Conservation (phyloP, 2,888 invertebrate genomes). For the Boloria selene region DNA sequence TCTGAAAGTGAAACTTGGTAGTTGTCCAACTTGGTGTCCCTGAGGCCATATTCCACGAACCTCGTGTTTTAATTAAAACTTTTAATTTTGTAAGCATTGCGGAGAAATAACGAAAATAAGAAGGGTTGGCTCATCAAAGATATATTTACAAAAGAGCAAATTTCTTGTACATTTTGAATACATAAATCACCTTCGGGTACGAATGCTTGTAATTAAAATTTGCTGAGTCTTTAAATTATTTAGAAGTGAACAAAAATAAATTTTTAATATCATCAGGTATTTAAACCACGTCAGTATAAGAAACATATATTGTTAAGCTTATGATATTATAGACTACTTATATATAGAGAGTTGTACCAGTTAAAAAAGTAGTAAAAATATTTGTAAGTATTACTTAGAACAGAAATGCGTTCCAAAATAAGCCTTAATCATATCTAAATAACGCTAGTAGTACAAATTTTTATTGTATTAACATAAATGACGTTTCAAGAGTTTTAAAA, state of each 20-base stretch:
- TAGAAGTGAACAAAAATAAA: slow-evolving; percentile 25
- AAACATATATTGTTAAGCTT: too few relatives aligned
- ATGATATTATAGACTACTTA: too few relatives aligned
- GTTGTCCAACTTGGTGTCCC: slow-evolving; percentile 18
- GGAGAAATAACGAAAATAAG: slow-evolving; percentile 29
- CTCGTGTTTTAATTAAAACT: slow-evolving; percentile 35
- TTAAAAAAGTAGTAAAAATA: too few relatives aligned
- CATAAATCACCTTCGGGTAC: slow-evolving; percentile 55
- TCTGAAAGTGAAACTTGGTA: slow-evolving; percentile 13
- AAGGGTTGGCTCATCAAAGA: slow-evolving; percentile 42
- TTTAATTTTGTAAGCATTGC: slow-evolving; percentile 32
- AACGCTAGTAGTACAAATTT: too few relatives aligned
- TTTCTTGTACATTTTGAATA: slow-evolving; percentile 47
- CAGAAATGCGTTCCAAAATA: too few relatives aligned
- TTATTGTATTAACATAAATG: too few relatives aligned
- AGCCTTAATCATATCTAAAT: too few relatives aligned
- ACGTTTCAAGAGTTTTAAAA: neutral
- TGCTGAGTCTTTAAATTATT: slow-evolving; percentile 35
- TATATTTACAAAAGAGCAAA: slow-evolving; percentile 41
- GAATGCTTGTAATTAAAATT: slow-evolving; percentile 55
- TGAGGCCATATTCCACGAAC: slow-evolving; percentile 19
- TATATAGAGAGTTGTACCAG: too few relatives aligned
- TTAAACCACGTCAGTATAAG: too few relatives aligned
- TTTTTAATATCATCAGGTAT: neutral
- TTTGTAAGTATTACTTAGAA: too few relatives aligned